A percentile compares a stretch with the other conserved stretches of the same genome.
Evolutionary conservation across 2,888 invertebrate genomes (phyloP).

Genomic region (Drosophila anomelani): DNA sequence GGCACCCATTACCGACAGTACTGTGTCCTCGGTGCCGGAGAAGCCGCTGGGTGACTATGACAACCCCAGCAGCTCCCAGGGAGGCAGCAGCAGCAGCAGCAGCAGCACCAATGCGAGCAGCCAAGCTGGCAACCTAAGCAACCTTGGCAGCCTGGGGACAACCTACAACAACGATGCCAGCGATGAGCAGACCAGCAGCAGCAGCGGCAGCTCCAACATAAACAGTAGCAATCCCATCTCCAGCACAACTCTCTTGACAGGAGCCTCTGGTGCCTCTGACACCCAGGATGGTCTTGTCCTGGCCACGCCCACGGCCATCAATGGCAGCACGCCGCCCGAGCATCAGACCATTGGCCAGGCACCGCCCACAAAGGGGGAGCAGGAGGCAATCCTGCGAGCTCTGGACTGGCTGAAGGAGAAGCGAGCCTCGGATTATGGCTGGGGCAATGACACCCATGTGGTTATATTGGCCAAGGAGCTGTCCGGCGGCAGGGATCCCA

Average conservation of each 20-base stretch:
- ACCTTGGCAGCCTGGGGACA: constrained; percentile 7
- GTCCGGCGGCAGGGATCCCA: constrained; percentile 83
- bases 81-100: constrained; percentile 9
- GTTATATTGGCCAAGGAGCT: constrained; percentile 91
- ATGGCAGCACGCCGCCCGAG: constrained; percentile 39
- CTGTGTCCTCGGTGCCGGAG: constrained; percentile 47
- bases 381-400: constrained; percentile 86
- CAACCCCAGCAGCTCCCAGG: constrained; percentile 4
- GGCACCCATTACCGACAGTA: constrained; percentile 39
- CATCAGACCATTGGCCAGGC: constrained; percentile 84
- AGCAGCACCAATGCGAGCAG: constrained; percentile 10
- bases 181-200: constrained; percentile 47
- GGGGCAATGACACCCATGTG: constrained; percentile 93
- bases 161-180: constrained; percentile 49
- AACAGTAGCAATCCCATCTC: neutral
- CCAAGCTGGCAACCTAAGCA: neutral
- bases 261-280: neutral
- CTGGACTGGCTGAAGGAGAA: constrained; percentile 90
- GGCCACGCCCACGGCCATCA: constrained; percentile 26
- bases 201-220: constrained; percentile 22
- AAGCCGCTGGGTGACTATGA: constrained; percentile 4
- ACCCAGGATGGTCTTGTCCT: constrained; percentile 25
- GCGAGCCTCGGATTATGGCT: constrained; percentile 91
- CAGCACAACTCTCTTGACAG: constrained; percentile 3
- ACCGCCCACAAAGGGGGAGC: constrained; percentile 83